phyloP scores from a whole-genome alignment of 1,140 invertebrate species.

The Chymomyza costata region DNA sequence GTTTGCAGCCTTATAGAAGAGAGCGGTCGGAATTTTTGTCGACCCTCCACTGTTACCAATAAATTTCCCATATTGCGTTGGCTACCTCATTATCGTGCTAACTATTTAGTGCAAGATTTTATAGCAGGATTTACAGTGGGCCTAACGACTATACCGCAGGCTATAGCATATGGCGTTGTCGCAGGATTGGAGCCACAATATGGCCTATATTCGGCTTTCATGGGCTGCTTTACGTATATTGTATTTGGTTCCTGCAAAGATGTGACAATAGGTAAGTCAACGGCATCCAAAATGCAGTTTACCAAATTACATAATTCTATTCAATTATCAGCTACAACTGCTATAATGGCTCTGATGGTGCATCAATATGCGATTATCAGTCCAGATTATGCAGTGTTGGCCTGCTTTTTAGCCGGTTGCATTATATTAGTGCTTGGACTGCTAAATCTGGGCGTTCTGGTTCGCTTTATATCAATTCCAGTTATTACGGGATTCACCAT shows the following conservation, averaged over 20 bases:
- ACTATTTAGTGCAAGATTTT: conserved; percentile 81
- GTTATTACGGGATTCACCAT: conserved; percentile 94
- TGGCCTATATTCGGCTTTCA: conserved; percentile 87
- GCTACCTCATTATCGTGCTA: conserved; percentile 80
- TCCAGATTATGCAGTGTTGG: conserved; percentile 85
- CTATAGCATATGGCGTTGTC: conserved; percentile 88
- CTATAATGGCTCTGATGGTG: conserved; percentile 86
- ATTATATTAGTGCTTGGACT: conserved; percentile 86
- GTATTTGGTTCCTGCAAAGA: conserved; percentile 91
- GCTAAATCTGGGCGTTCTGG: conserved; percentile 89
- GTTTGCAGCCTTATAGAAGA: conserved; percentile 45
- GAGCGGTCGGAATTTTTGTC: conserved; percentile 60
- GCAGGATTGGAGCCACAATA: conserved; percentile 80
- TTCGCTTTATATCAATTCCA: conserved; percentile 92
- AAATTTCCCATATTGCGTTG: conserved; percentile 81
- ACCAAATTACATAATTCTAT: not conserved
- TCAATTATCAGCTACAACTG: conserved; percentile 81
- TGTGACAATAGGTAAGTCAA: conserved; percentile 81
- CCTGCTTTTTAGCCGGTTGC: conserved; percentile 86
- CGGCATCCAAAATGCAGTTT: not conserved
- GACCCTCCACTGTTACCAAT: conserved; percentile 75
- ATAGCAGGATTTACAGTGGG: conserved; percentile 91
- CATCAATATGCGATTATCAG: conserved; percentile 81
- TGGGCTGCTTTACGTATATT: conserved; percentile 90
- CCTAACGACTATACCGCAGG: conserved; percentile 90